phyloP scores from a whole-genome alignment of 2,888 invertebrate species.

The Dendrolimus pini region DNA sequence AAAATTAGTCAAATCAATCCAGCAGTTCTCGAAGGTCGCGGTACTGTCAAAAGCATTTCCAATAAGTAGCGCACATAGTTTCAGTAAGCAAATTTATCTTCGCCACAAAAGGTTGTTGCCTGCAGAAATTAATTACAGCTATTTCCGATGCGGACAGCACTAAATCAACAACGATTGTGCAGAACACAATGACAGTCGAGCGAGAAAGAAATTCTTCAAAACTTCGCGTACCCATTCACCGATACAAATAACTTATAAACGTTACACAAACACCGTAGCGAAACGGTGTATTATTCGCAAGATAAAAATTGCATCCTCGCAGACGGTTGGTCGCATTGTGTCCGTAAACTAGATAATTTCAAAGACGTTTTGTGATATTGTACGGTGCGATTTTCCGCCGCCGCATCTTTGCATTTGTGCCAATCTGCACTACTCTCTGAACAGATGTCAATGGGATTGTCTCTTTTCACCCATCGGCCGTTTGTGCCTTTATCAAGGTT shows the following conservation, averaged over 20 bases:
- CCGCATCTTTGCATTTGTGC: constrained; percentile 19
- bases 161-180: neutral
- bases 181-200: neutral
- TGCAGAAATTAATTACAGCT: neutral
- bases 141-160: neutral
- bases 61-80: too few relatives aligned
- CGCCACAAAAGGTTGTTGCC: too few relatives aligned
- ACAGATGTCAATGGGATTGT: constrained; percentile 48
- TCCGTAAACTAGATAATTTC: constrained; percentile 30
- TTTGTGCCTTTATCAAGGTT: too few relatives aligned
- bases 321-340: constrained; percentile 39
- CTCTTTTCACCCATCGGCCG: constrained; percentile 15
- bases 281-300: constrained; percentile 26
- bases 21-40: too few relatives aligned
- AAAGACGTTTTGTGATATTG: constrained; percentile 36
- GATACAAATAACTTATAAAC: neutral
- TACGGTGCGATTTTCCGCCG: constrained; percentile 57
- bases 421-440: constrained; percentile 13
- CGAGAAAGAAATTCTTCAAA: neutral
- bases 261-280: neutral
- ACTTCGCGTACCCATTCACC: neutral
- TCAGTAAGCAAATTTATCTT: too few relatives aligned
- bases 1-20: too few relatives aligned
- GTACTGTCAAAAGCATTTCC: too few relatives aligned
- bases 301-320: constrained; percentile 40